Conservation (phyloP, 2,888 invertebrate genomes). For the Automeris io region DNA sequence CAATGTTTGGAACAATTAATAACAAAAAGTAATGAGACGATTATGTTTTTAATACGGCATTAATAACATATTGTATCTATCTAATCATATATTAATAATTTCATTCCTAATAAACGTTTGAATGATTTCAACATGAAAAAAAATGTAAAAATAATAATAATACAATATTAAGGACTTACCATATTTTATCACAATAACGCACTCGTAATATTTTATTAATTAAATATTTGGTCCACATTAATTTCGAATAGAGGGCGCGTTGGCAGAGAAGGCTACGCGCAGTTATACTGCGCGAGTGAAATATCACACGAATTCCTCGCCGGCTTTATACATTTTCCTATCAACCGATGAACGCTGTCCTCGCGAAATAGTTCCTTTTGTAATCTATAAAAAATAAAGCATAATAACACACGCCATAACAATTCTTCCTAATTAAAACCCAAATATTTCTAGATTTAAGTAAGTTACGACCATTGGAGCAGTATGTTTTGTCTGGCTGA, state of each 20-base stretch:
- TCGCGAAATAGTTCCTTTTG: conserved; percentile 20
- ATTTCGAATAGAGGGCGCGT: background rate
- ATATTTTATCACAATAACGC: conserved; percentile 7
- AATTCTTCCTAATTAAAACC: no score
- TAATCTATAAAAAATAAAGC: conserved; percentile 30
- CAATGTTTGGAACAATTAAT: no score
- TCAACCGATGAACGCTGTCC: conserved; percentile 18
- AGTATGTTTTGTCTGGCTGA: no score
- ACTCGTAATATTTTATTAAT: background rate
- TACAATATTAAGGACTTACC: background rate
- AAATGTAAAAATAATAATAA: background rate
- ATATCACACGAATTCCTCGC: conserved; percentile 17
- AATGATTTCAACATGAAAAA: background rate
- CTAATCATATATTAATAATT: no score
- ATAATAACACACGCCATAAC: no score
- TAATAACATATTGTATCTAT: no score
- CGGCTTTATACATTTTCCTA: conserved; percentile 45
- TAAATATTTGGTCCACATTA: background rate
- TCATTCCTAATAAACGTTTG: no score
- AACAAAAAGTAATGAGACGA: no score
- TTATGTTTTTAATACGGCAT: no score
- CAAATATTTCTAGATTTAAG: no score
- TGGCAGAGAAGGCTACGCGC: conserved; percentile 15
- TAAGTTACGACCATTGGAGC: no score
- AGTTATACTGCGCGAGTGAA: conserved; percentile 33